Conservation (phyloP, 2,888 invertebrate genomes). For the Merodon equestris region DNA sequence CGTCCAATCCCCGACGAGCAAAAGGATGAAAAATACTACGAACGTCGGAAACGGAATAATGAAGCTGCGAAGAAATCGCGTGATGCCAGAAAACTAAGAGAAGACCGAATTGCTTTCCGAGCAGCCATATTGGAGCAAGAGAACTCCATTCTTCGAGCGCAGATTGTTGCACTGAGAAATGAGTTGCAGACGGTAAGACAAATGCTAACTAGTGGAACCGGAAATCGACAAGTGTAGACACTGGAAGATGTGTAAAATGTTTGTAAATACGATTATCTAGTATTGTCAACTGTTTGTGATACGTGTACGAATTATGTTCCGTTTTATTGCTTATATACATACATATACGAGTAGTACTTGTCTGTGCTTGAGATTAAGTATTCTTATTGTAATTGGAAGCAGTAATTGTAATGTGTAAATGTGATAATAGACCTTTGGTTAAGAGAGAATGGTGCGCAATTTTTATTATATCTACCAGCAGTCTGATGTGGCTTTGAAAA, state of each 20-base stretch:
- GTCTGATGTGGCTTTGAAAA: no score
- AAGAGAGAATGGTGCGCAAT: no score
- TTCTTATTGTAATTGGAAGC: no score
- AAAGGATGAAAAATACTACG: conserved; percentile 94
- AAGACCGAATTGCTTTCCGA: conserved; percentile 93
- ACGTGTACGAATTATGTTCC: no score
- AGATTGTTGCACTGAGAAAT: conserved; percentile 88
- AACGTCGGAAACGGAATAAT: conserved; percentile 91
- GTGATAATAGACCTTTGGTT: no score
- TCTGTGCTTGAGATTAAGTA: no score
- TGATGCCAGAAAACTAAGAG: conserved; percentile 91
- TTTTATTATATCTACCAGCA: no score
- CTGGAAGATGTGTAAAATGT: not conserved
- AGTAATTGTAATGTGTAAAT: no score
- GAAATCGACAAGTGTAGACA: conserved; percentile 23
- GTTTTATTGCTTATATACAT: no score
- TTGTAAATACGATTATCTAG: not conserved
- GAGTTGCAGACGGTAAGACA: conserved; percentile 80
- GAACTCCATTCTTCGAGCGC: conserved; percentile 91
- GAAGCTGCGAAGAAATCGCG: conserved; percentile 95
- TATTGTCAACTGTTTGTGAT: no score
- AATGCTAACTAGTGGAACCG: conserved; percentile 55
- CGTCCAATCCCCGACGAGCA: conserved; percentile 91
- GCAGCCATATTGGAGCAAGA: conserved; percentile 93
- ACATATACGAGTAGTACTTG: no score